Evolutionary conservation across 2,797 vertebrate species (phyloP).

Genomic region (Psittacula derbiana): DNA sequence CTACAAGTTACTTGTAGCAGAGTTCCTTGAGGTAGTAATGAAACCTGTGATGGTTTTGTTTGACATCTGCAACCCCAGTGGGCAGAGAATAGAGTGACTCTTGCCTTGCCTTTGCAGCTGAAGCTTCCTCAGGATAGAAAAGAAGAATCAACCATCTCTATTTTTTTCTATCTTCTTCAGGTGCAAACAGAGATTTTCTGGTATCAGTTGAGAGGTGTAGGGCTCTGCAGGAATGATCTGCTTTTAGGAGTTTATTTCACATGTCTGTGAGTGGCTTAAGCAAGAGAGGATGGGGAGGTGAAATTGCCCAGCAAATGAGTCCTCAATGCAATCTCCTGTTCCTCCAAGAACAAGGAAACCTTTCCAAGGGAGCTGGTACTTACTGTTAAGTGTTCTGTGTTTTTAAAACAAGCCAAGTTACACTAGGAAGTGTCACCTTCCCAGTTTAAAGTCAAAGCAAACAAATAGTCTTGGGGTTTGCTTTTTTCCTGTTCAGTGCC

Average conservation of each 20-base stretch:
- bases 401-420: neutral
- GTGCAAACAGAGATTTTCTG: neutral
- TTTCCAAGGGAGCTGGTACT: neutral
- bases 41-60: neutral
- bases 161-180: neutral
- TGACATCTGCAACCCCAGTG: neutral
- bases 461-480: neutral
- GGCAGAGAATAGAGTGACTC: neutral
- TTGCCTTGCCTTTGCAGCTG: neutral
- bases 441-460: neutral
- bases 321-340: neutral
- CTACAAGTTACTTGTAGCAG: neutral
- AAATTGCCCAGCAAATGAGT: accelerated
- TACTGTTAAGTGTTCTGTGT: neutral
- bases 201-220: neutral
- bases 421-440: neutral
- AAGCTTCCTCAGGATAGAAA: neutral
- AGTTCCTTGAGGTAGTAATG: neutral
- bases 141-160: neutral
- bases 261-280: neutral
- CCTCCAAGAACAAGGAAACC: neutral
- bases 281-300: neutral
- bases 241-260: neutral
- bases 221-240: neutral
- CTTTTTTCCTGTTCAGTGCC: neutral